Evolutionary conservation across 2,888 invertebrate genomes (phyloP).

Genomic region (Andrena bicolor): DNA sequence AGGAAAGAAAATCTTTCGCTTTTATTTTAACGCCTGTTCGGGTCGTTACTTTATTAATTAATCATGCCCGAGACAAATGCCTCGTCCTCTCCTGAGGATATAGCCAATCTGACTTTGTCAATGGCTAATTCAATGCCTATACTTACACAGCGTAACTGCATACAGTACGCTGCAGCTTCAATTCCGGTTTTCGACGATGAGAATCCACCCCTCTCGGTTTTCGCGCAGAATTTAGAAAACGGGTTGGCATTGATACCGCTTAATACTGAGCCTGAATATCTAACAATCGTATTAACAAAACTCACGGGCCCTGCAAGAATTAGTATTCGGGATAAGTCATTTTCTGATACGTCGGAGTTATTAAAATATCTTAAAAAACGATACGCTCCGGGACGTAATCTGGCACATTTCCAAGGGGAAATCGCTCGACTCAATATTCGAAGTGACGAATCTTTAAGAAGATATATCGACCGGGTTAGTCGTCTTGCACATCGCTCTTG

Average conservation of each 20-base stretch:
- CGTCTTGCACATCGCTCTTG: no score
- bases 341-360: not conserved
- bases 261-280: conserved; percentile 1
- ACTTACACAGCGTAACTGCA: not conserved
- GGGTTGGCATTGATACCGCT: conserved; percentile 5
- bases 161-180: conserved; percentile 1
- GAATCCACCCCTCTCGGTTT: not conserved
- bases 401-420: not conserved
- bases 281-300: not conserved
- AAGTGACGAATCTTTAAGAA: not conserved
- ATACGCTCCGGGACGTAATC: not conserved
- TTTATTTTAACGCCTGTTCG: no score
- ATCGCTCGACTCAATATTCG: not conserved
- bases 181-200: not conserved
- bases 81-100: not conserved
- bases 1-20: no score
- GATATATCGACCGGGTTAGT: no score
- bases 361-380: not conserved
- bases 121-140: not conserved
- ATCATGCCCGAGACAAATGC: not conserved
- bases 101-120: not conserved
- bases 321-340: not conserved
- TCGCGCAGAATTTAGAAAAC: not conserved
- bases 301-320: not conserved
- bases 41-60: no score